Base-by-base conservation (phyloP, 2,888 invertebrate species). In the Exocentrus adspersus region DNA sequence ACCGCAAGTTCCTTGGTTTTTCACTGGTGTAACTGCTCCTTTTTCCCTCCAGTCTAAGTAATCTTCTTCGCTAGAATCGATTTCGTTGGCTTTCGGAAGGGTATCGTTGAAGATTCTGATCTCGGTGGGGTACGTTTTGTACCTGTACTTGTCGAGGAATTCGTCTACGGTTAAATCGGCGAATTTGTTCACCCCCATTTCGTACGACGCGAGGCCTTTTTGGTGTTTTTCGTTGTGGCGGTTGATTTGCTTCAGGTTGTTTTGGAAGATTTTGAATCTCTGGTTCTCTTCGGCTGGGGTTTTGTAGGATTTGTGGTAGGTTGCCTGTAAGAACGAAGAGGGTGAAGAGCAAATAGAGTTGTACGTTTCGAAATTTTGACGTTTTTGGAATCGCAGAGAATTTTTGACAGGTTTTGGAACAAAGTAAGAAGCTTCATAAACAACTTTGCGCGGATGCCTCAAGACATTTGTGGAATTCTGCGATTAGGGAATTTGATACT, bases 1-100 rank as follows among this genome's bases (percentile, higher is more conserved):
- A 17, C 67, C 67, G 10, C 67, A 67, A 10, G 54, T n/a, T 12
- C 67, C 64, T 52, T 67, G 67, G 32, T 67, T 56, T 43, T 64
- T 67, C 7, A 56, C 60, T 5, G 48, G 53, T 17, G 68, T 63
- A 16, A 65, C 63, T 16, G 62, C 65, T 6, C 63, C 65, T 19
- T 54, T 60, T 14, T 60, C 51, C 24, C 60, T 57, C 64, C 63
- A 68, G 42, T 65, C 65, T 5, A 65, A 42, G 46, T 45, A 17
- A 1, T 60, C 62, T 3, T 9, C 17, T 24, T 42, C 12, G n/a
- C 2, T 6, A 9, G n/a, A 51, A 19, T 37, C 37, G 10, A 45
- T 37, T 12, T 21, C 24, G 19, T 16, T 58, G 19, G 14, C 16
- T 6, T 16, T 24, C 16, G 48, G 28, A 7, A 20, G n/a, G 2